Conservation (phyloP, 92 coral and sea anemone genomes). For the Paragorgia papillata region DNA sequence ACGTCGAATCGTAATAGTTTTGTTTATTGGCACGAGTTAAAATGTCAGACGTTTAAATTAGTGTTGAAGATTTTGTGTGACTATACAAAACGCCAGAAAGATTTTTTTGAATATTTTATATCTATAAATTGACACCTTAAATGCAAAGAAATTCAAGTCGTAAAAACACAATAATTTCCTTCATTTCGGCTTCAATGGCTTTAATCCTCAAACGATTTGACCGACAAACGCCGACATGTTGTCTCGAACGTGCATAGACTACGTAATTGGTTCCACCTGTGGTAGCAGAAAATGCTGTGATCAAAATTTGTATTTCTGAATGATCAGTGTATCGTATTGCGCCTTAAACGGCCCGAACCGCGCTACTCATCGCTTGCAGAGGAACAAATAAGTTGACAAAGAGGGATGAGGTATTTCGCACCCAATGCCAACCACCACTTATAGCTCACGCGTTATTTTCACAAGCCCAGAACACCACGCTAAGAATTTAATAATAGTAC, state of each 20-base stretch:
- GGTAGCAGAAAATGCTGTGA: background rate
- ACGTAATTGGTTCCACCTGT: constrained; percentile 43
- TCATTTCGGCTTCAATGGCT: too few species aligned
- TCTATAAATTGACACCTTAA: too few species aligned
- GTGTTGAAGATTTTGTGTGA: too few species aligned
- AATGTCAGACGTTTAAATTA: too few species aligned
- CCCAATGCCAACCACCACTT: constrained; percentile 15
- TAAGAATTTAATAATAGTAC: constrained; percentile 41
- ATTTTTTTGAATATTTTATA: too few species aligned
- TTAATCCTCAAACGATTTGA: constrained; percentile 7
- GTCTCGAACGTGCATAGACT: constrained; percentile 26
- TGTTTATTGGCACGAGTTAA: background rate
- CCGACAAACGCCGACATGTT: constrained; percentile 44
- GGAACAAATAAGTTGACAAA: constrained; percentile 31
- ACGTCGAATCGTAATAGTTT: constrained; percentile 5
- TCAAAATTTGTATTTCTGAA: constrained; percentile 35
- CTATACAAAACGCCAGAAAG: too few species aligned
- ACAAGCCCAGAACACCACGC: constrained; percentile 32
- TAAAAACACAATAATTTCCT: too few species aligned
- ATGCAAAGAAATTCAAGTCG: too few species aligned
- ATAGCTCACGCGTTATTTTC: constrained; percentile 31
- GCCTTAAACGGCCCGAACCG: background rate
- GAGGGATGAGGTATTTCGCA: constrained; percentile 47
- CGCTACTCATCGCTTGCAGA: background rate
- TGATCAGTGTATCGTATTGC: constrained; percentile 33